Evolutionary conservation across 2,113 vertebrate species (phyloP), one percentile per base, ranked within the genome.

Genomic region (Rhinolophus ferrumequinum): DNA sequence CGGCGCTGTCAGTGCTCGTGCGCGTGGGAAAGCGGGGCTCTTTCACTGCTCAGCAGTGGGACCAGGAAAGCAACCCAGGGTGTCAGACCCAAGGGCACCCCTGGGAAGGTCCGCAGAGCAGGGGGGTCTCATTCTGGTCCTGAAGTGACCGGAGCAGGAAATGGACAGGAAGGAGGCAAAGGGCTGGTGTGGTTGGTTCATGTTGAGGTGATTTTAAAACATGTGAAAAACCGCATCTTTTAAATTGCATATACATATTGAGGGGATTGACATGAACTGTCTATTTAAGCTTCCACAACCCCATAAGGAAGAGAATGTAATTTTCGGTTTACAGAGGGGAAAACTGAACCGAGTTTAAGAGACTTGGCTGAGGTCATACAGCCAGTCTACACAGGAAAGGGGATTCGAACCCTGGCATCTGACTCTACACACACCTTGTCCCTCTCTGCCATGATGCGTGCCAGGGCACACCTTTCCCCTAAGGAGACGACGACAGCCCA

Each of bases 81-180:
- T 81, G 38, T 50, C 47, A 83, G 66, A 58, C 24, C n/a, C 79
- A 64, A 38, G 60, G 80, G 14, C 8, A 56, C 72, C 54, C 13
- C 10, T n/a, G 60, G 16, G 33, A 88, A 88, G 52, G 60, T 70
- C 77, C 82, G 73, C 24, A 66, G 26, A 95, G 64, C 90, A 66
- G 14, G 19, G 8, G 50, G 60, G 47, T 75, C 62, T 93, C 67
- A 14, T 66, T 89, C 85, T 72, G 83, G 41, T 79, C 14, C 38
- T 94, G 79, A 82, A 81, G 47, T 50, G 70, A 76, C 54, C 70
- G 52, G 26, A 72, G 60, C 26, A 47, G 47, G 67, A 88, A 81
- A 54, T 60, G 60, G 66, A 79, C 97, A 95, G 33, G 26, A 82
- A 88, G 77, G 16, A 52, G 33, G 75, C 33, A 89, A 76, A 89